Conservation (phyloP, 2,888 invertebrate genomes). For the Nomada lathburiana region DNA sequence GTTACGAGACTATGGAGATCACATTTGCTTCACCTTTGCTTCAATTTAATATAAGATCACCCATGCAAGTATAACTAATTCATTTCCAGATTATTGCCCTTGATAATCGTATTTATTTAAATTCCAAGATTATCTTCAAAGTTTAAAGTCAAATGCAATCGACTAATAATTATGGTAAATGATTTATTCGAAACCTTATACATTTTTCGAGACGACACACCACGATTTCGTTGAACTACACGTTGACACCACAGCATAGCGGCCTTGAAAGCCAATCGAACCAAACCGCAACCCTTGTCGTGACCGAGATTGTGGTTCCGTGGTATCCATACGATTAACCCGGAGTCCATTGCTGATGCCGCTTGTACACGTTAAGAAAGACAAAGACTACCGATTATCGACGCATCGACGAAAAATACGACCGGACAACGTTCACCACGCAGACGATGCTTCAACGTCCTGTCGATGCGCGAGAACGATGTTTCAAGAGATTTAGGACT, state of each 20-base stretch:
- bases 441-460: constrained; percentile 55
- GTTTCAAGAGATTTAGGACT: constrained; percentile 45
- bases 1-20: too few species aligned
- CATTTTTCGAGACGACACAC: constrained; percentile 7
- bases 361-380: constrained; percentile 48
- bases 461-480: constrained; percentile 39
- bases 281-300: constrained; percentile 51
- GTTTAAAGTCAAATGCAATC: too few species aligned
- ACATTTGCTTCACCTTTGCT: too few species aligned
- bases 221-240: constrained; percentile 30
- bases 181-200: background rate
- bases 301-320: constrained; percentile 58
- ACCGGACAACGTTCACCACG: constrained; percentile 10
- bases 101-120: too few species aligned
- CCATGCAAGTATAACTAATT: too few species aligned
- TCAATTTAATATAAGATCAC: too few species aligned
- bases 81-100: too few species aligned
- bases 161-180: background rate
- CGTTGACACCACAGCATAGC: constrained; percentile 23
- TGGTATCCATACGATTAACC: constrained; percentile 44
- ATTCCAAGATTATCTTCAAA: too few species aligned
- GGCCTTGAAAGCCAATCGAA: constrained; percentile 64
- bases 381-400: constrained; percentile 61
- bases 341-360: constrained; percentile 16
- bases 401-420: constrained; percentile 58